Conservation (phyloP, 2,888 invertebrate species). For the Steinernema carpocapsae region DNA sequence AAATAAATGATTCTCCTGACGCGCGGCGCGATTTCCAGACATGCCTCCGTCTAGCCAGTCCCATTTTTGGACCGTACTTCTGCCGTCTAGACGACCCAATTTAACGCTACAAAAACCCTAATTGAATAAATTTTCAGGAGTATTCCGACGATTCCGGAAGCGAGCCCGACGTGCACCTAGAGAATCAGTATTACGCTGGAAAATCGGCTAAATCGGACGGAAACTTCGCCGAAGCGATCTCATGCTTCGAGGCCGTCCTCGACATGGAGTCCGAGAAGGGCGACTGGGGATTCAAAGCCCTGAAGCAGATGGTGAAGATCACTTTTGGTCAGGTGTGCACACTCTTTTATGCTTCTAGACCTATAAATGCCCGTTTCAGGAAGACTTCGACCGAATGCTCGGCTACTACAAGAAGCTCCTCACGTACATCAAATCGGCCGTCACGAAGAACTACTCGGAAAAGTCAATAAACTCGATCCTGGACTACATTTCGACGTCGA, state of each 20-base stretch:
- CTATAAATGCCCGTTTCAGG: conserved; percentile 73
- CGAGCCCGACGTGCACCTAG: conserved; percentile 97
- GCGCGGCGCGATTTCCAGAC: too few relatives aligned
- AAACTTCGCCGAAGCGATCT: conserved; percentile 86
- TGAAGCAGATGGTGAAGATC: conserved; percentile 99
- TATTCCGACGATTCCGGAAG: conserved; percentile 99
- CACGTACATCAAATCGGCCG: conserved; percentile 97
- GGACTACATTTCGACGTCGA: conserved; percentile 98
- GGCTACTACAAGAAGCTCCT: conserved; percentile 89
- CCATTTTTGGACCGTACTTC: too few relatives aligned
- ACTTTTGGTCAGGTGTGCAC: conserved; percentile 89
- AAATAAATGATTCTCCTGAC: too few relatives aligned
- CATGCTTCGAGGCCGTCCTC: conserved; percentile 84
- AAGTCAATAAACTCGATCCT: conserved; percentile 99
- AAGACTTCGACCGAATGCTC: conserved; percentile 94
- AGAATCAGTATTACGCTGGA: conserved; percentile 99
- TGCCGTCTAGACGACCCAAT: too few relatives aligned
- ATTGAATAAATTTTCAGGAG: conserved; percentile 73
- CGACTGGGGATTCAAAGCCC: conserved; percentile 99
- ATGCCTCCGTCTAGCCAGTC: too few relatives aligned
- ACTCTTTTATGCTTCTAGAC: conserved; percentile 9
- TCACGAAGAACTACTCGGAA: conserved; percentile 97
- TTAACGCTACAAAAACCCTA: too few relatives aligned
- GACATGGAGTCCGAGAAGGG: conserved; percentile 97
- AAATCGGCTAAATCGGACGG: conserved; percentile 92